These are phyloP conservation scores for Heliconius cydno DNA, from an alignment of 2,888 invertebrate species.

Conservation along the genomic window DNA sequence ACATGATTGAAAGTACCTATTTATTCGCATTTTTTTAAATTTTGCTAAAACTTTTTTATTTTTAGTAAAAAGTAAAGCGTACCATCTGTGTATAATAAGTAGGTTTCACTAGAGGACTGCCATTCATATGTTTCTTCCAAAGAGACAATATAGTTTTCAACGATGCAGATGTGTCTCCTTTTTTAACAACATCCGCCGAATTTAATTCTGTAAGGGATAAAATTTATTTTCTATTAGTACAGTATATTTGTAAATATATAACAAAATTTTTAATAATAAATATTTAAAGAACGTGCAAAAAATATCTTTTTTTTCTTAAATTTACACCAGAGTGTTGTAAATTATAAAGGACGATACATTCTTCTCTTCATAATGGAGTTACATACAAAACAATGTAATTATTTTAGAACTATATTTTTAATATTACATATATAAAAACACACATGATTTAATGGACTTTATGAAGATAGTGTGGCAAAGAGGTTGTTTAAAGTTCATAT, in stretches of 20 bases:
- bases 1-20: background rate
- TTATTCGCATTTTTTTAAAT: background rate
- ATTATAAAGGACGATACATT: no score
- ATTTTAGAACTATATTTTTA: background rate
- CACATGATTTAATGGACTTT: background rate
- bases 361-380: no score
- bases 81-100: constrained; percentile 62
- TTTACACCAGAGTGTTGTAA: no score
- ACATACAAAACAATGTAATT: no score
- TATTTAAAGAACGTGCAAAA: no score
- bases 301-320: no score
- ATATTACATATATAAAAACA: background rate
- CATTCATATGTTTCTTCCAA: constrained; percentile 92
- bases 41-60: background rate
- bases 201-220: constrained; percentile 61
- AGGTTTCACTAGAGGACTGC: constrained; percentile 70
- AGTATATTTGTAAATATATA: no score
- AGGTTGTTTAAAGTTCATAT: background rate
- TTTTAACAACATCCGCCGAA: constrained; percentile 69
- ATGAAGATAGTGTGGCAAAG: background rate
- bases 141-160: constrained; percentile 86
- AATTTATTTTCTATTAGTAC: background rate
- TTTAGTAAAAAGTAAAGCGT: constrained; percentile 3
- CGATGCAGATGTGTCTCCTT: constrained; percentile 82
- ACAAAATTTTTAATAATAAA: no score